A percentile compares a stretch with the other conserved stretches of the same genome.
phyloP scores from a whole-genome alignment of 2,888 invertebrate species.

The Ophion ventricosus region DNA sequence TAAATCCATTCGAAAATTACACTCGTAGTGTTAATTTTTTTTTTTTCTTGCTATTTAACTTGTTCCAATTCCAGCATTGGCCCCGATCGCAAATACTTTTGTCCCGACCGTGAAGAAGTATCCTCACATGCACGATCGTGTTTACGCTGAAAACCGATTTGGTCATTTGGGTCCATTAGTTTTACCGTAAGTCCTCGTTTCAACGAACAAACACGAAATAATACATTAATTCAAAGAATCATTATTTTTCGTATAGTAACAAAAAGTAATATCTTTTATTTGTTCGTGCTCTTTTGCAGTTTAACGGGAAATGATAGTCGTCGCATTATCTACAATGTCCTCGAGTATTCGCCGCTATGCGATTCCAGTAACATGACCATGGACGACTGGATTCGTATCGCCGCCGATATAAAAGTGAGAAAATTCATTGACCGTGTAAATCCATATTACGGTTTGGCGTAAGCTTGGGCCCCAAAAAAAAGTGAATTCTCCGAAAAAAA shows the following conservation, averaged over 20 bases:
- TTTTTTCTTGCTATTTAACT: conserved; percentile 34
- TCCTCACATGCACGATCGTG: conserved; percentile 93
- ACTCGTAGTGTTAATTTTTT: conserved; percentile 28
- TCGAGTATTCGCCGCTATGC: conserved; percentile 93
- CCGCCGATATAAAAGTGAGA: conserved; percentile 92
- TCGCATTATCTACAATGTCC: conserved; percentile 90
- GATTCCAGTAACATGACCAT: conserved; percentile 98
- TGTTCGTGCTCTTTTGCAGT: conserved; percentile 66
- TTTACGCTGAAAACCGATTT: conserved; percentile 87
- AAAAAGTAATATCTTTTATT: not conserved
- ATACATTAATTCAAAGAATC: not conserved
- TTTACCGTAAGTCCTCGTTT: conserved; percentile 85
- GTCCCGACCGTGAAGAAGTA: conserved; percentile 89
- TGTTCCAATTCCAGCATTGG: conserved; percentile 87
- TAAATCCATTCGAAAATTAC: too few relatives aligned
- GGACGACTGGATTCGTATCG: conserved; percentile 95
- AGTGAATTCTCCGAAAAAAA: too few relatives aligned
- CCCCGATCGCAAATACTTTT: conserved; percentile 89
- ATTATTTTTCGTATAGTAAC: not conserved
- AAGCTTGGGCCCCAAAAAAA: too few relatives aligned
- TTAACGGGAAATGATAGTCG: conserved; percentile 78
- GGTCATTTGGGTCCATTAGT: conserved; percentile 85
- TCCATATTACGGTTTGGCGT: not conserved
- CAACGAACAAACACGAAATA: not conserved
- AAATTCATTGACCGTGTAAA: not conserved